Evolutionary conservation across 2,888 invertebrate species (phyloP).

Genomic region (Drosophila dives): DNA sequence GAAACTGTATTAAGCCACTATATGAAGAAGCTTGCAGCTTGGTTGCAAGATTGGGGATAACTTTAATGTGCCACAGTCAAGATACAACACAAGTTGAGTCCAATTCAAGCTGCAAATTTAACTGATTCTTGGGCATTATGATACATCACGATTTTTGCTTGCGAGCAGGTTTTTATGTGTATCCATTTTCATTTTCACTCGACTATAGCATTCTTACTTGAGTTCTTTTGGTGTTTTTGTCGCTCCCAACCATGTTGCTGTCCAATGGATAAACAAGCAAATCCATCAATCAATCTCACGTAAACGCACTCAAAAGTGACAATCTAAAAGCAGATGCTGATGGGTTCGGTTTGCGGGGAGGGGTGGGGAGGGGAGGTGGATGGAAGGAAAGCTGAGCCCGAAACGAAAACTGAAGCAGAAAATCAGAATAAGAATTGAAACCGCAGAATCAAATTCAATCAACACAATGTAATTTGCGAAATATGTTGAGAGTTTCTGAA

Average conservation of each 20-base stretch:
- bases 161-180: slow-evolving; percentile 18
- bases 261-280: slow-evolving; percentile 71
- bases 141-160: slow-evolving; percentile 57
- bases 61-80: slow-evolving; percentile 27
- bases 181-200: slow-evolving; percentile 9
- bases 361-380: neutral
- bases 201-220: too few species aligned
- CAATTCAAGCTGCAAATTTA: neutral
- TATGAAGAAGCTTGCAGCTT: neutral
- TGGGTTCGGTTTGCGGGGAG: neutral
- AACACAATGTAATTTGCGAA: slow-evolving; percentile 5
- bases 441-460: slow-evolving; percentile 33
- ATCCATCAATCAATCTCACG: slow-evolving; percentile 75
- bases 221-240: neutral
- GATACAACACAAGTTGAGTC: slow-evolving; percentile 1
- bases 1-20: neutral
- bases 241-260: slow-evolving; percentile 44
- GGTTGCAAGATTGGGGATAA: neutral
- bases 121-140: slow-evolving; percentile 45
- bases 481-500: neutral
- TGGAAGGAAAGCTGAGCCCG: neutral
- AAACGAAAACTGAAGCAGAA: slow-evolving; percentile 4
- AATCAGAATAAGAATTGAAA: neutral
- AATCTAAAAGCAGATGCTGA: slow-evolving; percentile 41
- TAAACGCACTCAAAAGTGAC: slow-evolving; percentile 74